A percentile compares a stretch with the other conserved stretches of the same genome.
Conservation (phyloP, 2,888 invertebrate genomes). For the Amphimallon solstitiale region DNA sequence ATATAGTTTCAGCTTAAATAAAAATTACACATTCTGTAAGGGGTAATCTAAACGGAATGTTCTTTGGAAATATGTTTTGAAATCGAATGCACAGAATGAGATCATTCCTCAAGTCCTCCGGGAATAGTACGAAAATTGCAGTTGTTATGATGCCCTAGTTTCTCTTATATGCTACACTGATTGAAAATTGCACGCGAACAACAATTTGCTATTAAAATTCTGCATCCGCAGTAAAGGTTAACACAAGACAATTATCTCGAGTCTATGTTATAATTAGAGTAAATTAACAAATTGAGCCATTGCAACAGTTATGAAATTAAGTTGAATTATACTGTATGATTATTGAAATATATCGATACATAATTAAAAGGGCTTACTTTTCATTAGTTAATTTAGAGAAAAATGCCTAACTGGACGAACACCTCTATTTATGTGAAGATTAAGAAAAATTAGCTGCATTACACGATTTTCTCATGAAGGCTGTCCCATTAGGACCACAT, state of each 20-base stretch:
- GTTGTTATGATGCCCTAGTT: slow-evolving; percentile 10
- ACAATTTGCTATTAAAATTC: neutral
- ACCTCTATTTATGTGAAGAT: no score
- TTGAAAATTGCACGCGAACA: slow-evolving; percentile 22
- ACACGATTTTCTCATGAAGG: no score
- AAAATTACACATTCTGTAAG: neutral
- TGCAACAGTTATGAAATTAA: neutral
- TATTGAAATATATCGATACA: neutral
- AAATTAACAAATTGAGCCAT: slow-evolving; percentile 2
- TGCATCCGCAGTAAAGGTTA: slow-evolving; percentile 14
- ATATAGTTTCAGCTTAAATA: no score
- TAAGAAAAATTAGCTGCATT: no score
- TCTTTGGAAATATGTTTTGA: neutral
- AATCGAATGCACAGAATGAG: neutral
- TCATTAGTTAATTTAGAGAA: no score
- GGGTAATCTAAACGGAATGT: no score
- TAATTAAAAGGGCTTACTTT: no score
- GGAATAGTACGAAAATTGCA: slow-evolving; percentile 25
- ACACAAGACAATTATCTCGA: slow-evolving; percentile 2
- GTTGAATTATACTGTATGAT: neutral
- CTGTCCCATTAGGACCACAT: no score
- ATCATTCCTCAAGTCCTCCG: slow-evolving; percentile 15
- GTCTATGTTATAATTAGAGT: slow-evolving; percentile 2
- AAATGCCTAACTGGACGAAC: no score
- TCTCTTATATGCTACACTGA: slow-evolving; percentile 15